Evolutionary conservation across 2,888 invertebrate genomes (phyloP).

Genomic region (Junonia oenone): DNA sequence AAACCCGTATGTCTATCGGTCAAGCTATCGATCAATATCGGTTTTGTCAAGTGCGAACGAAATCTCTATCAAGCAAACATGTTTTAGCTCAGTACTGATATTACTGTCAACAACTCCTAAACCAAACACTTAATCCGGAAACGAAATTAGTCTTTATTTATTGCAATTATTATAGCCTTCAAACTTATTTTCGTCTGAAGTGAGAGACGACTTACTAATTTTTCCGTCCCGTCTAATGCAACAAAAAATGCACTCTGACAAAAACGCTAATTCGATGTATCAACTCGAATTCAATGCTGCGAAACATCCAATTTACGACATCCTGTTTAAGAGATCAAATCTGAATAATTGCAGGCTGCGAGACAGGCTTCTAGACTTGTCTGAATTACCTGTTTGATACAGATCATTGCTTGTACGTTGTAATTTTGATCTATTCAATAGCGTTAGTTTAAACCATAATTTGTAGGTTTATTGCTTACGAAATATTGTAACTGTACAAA

Average conservation of each 20-base stretch:
- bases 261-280: slow-evolving; percentile 34
- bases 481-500: background rate
- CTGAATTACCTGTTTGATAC: slow-evolving; percentile 28
- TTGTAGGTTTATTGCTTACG: background rate
- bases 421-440: slow-evolving; percentile 32
- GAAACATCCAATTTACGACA: slow-evolving; percentile 50
- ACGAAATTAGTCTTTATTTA: slow-evolving; percentile 4
- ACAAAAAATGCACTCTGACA: slow-evolving; percentile 29
- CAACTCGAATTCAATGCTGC: slow-evolving; percentile 34
- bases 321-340: slow-evolving; percentile 58
- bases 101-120: slow-evolving; percentile 4
- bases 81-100: slow-evolving; percentile 11
- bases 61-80: slow-evolving; percentile 37
- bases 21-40: slow-evolving; percentile 34
- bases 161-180: background rate
- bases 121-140: background rate
- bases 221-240: slow-evolving; percentile 21
- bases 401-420: slow-evolving; percentile 29
- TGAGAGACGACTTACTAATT: slow-evolving; percentile 29
- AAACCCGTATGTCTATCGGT: slow-evolving; percentile 33
- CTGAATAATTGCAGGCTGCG: slow-evolving; percentile 51
- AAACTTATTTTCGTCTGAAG: slow-evolving; percentile 10
- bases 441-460: background rate
- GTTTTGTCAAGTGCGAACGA: slow-evolving; percentile 35
- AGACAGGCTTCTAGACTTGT: slow-evolving; percentile 38